These are phyloP conservation scores for Chymomyza caudatula DNA, from an alignment of 2,888 invertebrate species.

Conservation along the genomic window DNA sequence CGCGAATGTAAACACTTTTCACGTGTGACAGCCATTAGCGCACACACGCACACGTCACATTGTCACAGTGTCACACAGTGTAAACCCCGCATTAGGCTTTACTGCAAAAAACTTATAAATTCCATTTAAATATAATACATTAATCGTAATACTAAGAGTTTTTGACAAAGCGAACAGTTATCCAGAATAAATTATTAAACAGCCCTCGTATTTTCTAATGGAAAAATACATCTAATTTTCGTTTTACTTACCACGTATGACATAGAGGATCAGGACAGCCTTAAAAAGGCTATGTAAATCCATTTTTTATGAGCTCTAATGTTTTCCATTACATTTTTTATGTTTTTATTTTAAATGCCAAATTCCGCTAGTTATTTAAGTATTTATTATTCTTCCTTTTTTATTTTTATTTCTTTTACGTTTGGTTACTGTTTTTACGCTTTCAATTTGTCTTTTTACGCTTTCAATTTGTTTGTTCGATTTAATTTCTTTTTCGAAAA, in stretches of 20 bases:
- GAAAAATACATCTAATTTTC: not conserved
- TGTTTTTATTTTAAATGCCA: slow-evolving; percentile 57
- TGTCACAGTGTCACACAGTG: no score
- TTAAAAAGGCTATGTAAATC: slow-evolving; percentile 79
- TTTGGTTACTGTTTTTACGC: slow-evolving; percentile 1
- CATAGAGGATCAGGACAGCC: slow-evolving; percentile 78
- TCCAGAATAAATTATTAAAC: not conserved
- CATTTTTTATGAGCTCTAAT: slow-evolving; percentile 78
- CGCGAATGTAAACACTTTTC: no score
- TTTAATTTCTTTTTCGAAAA: slow-evolving; percentile 24
- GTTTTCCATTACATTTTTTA: slow-evolving; percentile 78
- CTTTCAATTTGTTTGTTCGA: slow-evolving; percentile 21
- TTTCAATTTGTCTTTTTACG: slow-evolving; percentile 10
- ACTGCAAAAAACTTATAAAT: no score
- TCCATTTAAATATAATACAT: no score
- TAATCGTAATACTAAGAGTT: no score
- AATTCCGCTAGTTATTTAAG: slow-evolving; percentile 42
- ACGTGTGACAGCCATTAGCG: no score
- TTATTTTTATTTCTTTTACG: slow-evolving; percentile 13
- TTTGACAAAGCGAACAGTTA: no score
- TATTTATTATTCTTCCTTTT: slow-evolving; percentile 14
- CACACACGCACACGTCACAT: no score
- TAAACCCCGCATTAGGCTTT: no score
- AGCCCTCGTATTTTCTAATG: not conserved
- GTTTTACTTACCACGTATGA: slow-evolving; percentile 76